Evolutionary conservation across 2,888 invertebrate species (phyloP), one percentile per base, ranked within the genome.

Genomic region (Sphecodes monilicornis): DNA sequence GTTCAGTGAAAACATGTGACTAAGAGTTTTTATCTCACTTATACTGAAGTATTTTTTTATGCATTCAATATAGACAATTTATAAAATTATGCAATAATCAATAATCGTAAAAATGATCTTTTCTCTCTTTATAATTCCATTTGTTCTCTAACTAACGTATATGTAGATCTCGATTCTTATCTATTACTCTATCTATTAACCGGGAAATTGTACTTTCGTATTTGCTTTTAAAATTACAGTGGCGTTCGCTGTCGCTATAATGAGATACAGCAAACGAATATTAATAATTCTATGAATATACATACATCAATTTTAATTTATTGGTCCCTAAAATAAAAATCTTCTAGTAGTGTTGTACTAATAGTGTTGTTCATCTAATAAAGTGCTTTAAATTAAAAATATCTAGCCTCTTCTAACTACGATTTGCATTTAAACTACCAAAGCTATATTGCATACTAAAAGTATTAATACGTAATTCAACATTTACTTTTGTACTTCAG

Each of bases 321-420:
- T 90, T 91, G 89, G 86, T 91, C 90, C 90, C 89, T 89, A 89
- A 87, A 75, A 84, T 87, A 89, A 90, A 90, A 85, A 83, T 89
- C 74, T 78, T 77, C 82, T 90, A 88, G 80, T 82, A 82, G 87
- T 92, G 92, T 93, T 94, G 91, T 93, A 93, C 93, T 90, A 88
- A 80, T 82, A 82, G 87, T 92, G 92, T 93, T 94, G 91, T 93
- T 93, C 93, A 66, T 66, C 66, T 66, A 92, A 93, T 94, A 92
- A 92, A 91, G 92, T 93, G 93, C 92, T 93, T 93, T 92, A 91
- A 92, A 90, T 93, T 92, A 93, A 91, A 91, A 91, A 90, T 93
- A 93, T 92, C 93, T 93, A 94, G 94, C 94, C 94, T 94, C 94
- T 94, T 93, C 92, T 93, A 93, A 93, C 90, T 93, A 93, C 91